These are phyloP conservation scores for Ardeotis arabs DNA, from an alignment of 2,113 vertebrate genomes.

Conservation along the genomic window DNA sequence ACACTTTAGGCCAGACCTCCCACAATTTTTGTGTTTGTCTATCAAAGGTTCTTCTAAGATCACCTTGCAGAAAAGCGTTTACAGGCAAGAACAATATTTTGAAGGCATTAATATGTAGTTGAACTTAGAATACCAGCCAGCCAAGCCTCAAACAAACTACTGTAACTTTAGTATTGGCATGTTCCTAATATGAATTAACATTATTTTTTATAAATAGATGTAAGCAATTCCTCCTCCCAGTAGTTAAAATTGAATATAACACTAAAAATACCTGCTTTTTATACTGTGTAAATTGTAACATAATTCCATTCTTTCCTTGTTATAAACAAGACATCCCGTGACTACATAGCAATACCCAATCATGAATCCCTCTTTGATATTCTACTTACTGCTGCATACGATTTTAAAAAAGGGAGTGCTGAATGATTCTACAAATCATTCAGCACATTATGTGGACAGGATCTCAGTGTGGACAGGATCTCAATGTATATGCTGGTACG, in stretches of 20 bases:
- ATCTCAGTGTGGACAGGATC: background rate
- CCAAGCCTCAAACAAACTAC: background rate
- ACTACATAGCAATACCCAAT: background rate
- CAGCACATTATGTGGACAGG: accelerated
- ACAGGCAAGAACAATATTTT: background rate
- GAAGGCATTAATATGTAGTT: background rate
- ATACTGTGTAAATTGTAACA: background rate
- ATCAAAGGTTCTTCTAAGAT: background rate
- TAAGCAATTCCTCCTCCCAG: background rate
- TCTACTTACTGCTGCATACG: background rate
- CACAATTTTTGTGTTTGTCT: background rate
- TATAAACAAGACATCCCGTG: background rate
- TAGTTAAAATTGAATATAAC: background rate
- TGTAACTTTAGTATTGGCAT: background rate
- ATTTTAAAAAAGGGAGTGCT: background rate
- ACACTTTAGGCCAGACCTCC: background rate
- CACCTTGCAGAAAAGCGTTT: background rate
- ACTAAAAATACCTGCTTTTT: background rate
- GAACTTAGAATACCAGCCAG: background rate
- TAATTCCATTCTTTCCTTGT: background rate
- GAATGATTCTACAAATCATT: background rate
- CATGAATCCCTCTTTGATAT: background rate
- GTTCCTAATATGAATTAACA: background rate
- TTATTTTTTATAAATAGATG: background rate
- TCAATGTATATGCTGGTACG: background rate